Evolutionary conservation across 2,113 vertebrate genomes (phyloP), one percentile per base, ranked within the genome.

Genomic region (Neopipo cinnamomea): DNA sequence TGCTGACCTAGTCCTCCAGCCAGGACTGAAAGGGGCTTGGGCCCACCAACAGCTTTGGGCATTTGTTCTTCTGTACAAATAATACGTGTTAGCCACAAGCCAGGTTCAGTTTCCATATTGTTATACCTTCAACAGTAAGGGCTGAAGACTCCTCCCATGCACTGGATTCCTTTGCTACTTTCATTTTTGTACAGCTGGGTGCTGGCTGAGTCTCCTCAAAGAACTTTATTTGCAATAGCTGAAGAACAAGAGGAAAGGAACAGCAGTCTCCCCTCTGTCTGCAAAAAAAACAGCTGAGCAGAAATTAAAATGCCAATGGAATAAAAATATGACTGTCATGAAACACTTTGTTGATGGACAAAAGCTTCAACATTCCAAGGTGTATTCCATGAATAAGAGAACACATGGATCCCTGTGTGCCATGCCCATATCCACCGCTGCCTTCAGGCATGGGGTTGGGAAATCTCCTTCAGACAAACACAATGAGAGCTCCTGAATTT

Each of bases 181-280:
- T 87, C 16, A 59, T 55, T 67, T 31, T 91, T 46, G 67, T 55
- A 83, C 20, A 24, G 81, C 75, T 97, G 66, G 39, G 41, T 72
- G 73, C 91, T 42, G 96, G 89, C 21, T 76, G 74, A 55, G 59
- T 67, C 35, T 91, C 85, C 84, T 97, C 87, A 68, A 90, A 97
- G 14, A 93, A 13, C 30, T 56, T 93, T 87, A 96, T 98, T 80
- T 98, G 96, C 50, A 61, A 95, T 25, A 93, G 88, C 49, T 98
- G 55, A 58, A 55, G 53, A 31, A n/a, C 13, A n/a, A 21, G 33
- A 58, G 33, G 55, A 33, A 58, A n/a, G n/a, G 33, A 58, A n/a
- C 33, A 58, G 21, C 20, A 58, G 33, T 56, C 8, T 56, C 55
- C 55, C 55, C 12, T n/a, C 35, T 35, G 9, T 17, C 72, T 62